Evolutionary conservation across 2,113 vertebrate species (phyloP), one percentile per base, ranked within the genome.

Genomic region (Pagrus major): DNA sequence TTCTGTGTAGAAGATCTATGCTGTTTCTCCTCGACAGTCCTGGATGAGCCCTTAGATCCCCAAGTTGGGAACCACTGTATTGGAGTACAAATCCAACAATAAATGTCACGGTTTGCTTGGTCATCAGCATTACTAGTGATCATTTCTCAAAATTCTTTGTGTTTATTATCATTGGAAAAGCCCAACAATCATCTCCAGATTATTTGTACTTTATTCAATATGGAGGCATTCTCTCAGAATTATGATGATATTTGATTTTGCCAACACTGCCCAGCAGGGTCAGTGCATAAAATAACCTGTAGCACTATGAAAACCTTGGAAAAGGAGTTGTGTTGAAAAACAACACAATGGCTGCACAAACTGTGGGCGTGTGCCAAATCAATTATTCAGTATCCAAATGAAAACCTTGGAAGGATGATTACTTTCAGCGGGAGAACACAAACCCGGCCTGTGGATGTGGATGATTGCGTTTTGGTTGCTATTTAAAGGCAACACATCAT

Each of bases 341-440:
- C 46, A 76, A 64, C 47, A 75, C 61, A 60, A 54, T 59, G 72
- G 65, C 64, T 76, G 76, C 61, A 76, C 65, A 83, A 83, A 81
- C 71, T 83, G 78, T 51, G 35, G 66, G 80, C 6, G 3, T 58
- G 39, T 71, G 44, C 84, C 86, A 76, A 72, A 87, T 89, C 76
- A 90, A 74, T 87, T 76, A 87, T 86, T 87, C 54, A 87, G 56
- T 6, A 83, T 70, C 78, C 67, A 81, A 89, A 87, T 83, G 64
- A 86, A 86, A 91, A 84, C 79, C 46, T 70, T 69, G 67, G 76
- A 76, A 27, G 75, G 51, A 80, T 83, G 80, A 85, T 73, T 78
- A 78, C 78, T 74, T 84, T 76, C 55, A 78, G 69, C 5, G 66
- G 39, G 56, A 74, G 55, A 75, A 87, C 35, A 70, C 54, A 81